Evolutionary conservation across 2,888 invertebrate species (phyloP), one percentile per base, ranked within the genome.

Genomic region (Timandra comae): DNA sequence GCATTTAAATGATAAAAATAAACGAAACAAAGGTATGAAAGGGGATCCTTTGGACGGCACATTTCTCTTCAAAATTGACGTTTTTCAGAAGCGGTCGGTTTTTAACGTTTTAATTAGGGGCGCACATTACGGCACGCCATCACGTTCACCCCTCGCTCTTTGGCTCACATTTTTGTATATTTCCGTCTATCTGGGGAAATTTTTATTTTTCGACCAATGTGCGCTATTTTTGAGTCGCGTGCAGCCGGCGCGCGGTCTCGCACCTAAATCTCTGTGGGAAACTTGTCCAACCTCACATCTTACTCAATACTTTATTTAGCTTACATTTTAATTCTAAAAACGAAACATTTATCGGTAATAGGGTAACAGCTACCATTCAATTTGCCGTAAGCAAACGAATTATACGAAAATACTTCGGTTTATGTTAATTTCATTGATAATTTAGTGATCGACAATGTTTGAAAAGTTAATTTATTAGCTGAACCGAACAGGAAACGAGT

Each of bases 21-120:
- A 64, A 64, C 54, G 49, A 56, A 63, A 64, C 62, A 64, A 63
- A 74, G 52, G 76, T 77, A 81, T 75, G 77, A 78, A 78, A 78
- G 67, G 72, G 69, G 74, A 79, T 79, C 66, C 64, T 66, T 68
- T 70, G 74, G 73, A 78, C 76, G 84, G 78, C 74, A 81, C 81
- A 82, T 85, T 80, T 82, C 80, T 84, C 81, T 82, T 82, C 76
- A 71, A 71, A 85, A 84, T 80, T 84, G 84, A 80, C 84, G 76
- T 81, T 81, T 82, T 85, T 81, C 79, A 74, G 78, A 75, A 82
- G 67, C 79, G 70, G 81, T 76, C 64, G 80, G 80, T 85, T 85
- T 84, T 85, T 84, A 85, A 84, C 84, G 77, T 84, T 84, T 85
- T 84, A 84, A 85, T 85, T 84, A 85, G 85, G 82, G 84, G 82